phyloP scores from a whole-genome alignment of 2,888 invertebrate species.

The Hipparchia semele region DNA sequence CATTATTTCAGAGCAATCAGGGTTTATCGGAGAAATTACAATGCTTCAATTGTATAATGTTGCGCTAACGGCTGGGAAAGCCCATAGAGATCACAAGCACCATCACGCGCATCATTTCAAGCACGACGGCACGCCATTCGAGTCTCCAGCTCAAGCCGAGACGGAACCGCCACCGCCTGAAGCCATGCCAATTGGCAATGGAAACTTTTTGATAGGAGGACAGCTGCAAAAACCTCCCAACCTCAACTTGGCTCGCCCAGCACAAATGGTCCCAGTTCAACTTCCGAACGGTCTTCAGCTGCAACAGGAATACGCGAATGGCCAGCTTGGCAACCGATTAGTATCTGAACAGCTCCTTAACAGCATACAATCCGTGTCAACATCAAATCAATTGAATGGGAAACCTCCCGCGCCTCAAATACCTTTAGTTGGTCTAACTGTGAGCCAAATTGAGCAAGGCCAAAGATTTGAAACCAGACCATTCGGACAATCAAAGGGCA shows the following conservation, averaged over 20 bases:
- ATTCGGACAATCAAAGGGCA: constrained; percentile 61
- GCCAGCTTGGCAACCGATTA: constrained; percentile 84
- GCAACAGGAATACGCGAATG: constrained; percentile 84
- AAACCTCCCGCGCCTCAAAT: constrained; percentile 46
- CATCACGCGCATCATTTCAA: constrained; percentile 92
- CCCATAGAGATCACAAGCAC: constrained; percentile 93
- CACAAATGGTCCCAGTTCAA: constrained; percentile 73
- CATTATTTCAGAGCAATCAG: constrained; percentile 81
- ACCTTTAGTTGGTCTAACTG: constrained; percentile 46
- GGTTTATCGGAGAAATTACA: constrained; percentile 89
- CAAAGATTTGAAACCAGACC: constrained; percentile 50
- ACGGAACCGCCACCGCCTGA: constrained; percentile 79
- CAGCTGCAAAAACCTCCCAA: constrained; percentile 84
- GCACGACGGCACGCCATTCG: constrained; percentile 86
- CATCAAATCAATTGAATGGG: constrained; percentile 47
- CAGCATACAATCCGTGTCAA: constrained; percentile 54
- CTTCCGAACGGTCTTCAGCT: constrained; percentile 76
- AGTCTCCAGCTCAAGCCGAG: constrained; percentile 83
- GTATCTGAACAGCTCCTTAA: constrained; percentile 82
- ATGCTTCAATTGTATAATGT: constrained; percentile 91
- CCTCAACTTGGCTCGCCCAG: constrained; percentile 76
- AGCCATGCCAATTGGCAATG: constrained; percentile 72
- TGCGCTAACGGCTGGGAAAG: constrained; percentile 92
- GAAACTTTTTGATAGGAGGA: constrained; percentile 84
- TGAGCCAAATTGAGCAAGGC: constrained; percentile 50